Evolutionary conservation across 2,797 vertebrate genomes (phyloP).

Genomic region (Tragopan temminckii): DNA sequence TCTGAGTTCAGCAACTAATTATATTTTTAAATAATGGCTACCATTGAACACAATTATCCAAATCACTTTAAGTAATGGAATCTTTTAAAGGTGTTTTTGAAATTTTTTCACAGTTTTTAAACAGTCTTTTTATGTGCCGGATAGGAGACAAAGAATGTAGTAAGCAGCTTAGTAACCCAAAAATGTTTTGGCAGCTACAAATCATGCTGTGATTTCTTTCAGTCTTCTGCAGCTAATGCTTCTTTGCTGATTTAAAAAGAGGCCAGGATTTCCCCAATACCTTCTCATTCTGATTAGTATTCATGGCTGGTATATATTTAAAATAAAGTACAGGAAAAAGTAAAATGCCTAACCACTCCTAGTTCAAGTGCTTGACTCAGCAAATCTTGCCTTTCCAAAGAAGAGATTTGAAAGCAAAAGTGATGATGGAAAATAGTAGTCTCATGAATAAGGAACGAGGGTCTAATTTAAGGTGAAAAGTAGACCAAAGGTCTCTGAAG

Average conservation of each 20-base stretch:
- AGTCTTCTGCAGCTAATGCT: background rate
- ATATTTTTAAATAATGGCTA: conserved; percentile 98
- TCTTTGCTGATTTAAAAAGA: background rate
- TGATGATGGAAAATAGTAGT: background rate
- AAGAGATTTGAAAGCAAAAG: conserved; percentile 5
- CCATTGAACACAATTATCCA: conserved; percentile 93
- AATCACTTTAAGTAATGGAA: conserved; percentile 94
- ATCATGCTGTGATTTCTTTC: background rate
- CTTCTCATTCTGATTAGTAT: conserved; percentile 22
- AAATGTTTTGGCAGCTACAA: conserved; percentile 69
- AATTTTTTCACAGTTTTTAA: conserved; percentile 85
- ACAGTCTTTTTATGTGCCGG: conserved; percentile 80
- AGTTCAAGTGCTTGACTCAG: conserved; percentile 27
- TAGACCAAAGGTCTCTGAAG: conserved; percentile 15
- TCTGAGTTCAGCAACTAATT: conserved; percentile 93
- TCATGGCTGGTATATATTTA: background rate
- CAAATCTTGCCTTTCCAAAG: background rate
- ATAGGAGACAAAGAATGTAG: conserved; percentile 76
- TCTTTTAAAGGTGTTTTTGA: conserved; percentile 92
- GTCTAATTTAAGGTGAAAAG: conserved; percentile 29
- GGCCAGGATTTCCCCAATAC: background rate
- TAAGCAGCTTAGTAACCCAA: conserved; percentile 72
- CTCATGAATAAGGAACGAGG: conserved; percentile 51
- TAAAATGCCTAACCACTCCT: background rate
- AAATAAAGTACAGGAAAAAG: background rate